Percentiles rank a stretch among this genome's conserved stretches.
phyloP scores from a whole-genome alignment of 2,113 vertebrate genomes.

The Picathartes gymnocephalus region DNA sequence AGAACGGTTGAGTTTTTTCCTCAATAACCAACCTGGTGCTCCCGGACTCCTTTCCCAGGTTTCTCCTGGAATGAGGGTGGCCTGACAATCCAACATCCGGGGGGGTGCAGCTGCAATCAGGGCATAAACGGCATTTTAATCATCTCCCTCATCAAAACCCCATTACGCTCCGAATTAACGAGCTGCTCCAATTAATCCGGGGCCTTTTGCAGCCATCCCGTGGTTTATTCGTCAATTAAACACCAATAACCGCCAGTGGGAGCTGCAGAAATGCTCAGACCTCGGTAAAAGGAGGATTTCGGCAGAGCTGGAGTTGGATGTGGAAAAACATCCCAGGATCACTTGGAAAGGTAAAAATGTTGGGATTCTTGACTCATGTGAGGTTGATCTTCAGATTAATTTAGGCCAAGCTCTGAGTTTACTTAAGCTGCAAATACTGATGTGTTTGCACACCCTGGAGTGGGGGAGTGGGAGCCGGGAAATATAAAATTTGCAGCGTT shows the following conservation, averaged over 20 bases:
- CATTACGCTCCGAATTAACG: neutral
- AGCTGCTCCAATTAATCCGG: neutral
- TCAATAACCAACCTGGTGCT: accelerated
- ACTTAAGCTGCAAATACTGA: neutral
- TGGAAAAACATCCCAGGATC: neutral
- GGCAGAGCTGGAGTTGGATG: neutral
- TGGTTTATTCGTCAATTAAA: neutral
- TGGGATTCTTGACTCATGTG: neutral
- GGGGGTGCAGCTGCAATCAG: neutral
- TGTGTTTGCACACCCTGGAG: neutral
- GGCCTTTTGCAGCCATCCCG: neutral
- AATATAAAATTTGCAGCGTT: neutral
- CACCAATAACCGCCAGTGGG: neutral
- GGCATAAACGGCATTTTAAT: neutral
- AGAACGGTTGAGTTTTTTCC: accelerated
- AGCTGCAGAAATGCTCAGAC: neutral
- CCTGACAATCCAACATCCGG: neutral
- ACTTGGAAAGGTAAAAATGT: neutral
- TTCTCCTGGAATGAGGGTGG: neutral
- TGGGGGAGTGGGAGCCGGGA: neutral
- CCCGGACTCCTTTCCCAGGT: neutral
- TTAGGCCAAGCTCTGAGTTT: neutral
- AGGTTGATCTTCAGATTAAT: neutral
- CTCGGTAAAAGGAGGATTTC: neutral
- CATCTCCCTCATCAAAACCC: neutral